phyloP scores from a whole-genome alignment of 2,113 vertebrate genomes.

The Neoarius graeffei region DNA sequence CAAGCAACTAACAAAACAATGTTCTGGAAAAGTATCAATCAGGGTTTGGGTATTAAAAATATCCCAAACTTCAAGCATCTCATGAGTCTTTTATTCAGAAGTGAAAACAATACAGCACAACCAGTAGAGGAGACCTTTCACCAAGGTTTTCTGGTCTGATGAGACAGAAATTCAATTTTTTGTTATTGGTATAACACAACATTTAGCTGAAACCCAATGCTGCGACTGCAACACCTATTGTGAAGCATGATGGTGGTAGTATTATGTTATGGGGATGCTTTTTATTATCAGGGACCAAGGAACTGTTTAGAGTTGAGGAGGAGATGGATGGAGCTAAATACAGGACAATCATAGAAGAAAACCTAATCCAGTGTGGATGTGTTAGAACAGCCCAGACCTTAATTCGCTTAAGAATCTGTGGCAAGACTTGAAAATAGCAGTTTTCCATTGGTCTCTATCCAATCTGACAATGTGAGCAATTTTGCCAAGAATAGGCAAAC shows the following conservation, averaged over 20 bases:
- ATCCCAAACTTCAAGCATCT: neutral
- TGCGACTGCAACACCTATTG: neutral
- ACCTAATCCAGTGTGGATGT: neutral
- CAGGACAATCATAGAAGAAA: neutral
- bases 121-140: neutral
- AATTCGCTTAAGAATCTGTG: neutral
- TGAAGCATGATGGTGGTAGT: neutral
- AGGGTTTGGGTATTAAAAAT: neutral
- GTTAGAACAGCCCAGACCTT: neutral
- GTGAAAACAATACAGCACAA: neutral
- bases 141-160: neutral
- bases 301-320: neutral
- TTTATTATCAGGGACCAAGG: neutral
- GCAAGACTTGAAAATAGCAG: neutral
- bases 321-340: neutral
- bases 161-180: neutral
- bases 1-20: neutral
- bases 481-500: neutral
- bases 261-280: neutral
- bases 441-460: neutral
- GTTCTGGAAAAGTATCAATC: neutral
- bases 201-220: neutral
- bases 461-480: conserved; percentile 12
- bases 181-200: neutral
- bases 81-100: neutral